phyloP scores from a whole-genome alignment of 1,140 invertebrate genomes.

The Metopolophium dirhodum region DNA sequence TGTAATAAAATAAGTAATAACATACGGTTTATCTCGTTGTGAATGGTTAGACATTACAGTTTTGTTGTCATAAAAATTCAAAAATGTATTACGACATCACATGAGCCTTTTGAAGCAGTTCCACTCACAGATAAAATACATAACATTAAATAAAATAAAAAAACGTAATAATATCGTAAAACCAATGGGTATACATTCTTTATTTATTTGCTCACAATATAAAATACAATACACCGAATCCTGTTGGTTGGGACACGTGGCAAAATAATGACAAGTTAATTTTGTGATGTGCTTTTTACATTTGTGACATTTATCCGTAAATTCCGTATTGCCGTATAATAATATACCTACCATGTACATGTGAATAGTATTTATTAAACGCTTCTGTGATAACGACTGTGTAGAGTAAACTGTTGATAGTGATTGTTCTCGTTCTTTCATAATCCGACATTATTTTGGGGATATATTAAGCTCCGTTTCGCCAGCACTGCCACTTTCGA shows the following conservation, averaged over 20 bases:
- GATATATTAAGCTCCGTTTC: no score
- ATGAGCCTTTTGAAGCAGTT: background rate
- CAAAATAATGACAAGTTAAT: constrained; percentile 6
- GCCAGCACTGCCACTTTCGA: no score
- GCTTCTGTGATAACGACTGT: background rate
- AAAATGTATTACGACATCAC: background rate
- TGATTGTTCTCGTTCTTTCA: background rate
- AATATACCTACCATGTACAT: background rate
- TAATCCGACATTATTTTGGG: background rate
- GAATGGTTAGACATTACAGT: background rate
- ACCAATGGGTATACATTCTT: background rate
- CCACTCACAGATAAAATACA: background rate
- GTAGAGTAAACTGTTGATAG: background rate
- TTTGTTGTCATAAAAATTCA: background rate
- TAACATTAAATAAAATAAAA: background rate
- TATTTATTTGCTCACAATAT: background rate
- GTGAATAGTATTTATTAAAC: constrained; percentile 7
- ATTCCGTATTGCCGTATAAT: background rate
- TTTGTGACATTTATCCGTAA: constrained; percentile 19
- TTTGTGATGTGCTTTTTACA: background rate
- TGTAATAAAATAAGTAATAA: background rate
- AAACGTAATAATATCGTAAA: background rate
- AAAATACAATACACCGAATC: background rate
- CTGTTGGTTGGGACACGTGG: background rate
- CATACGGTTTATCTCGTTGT: background rate